Evolutionary conservation across 2,888 invertebrate genomes (phyloP), one percentile per base, ranked within the genome.

Genomic region (Rhamnusium bicolor): DNA sequence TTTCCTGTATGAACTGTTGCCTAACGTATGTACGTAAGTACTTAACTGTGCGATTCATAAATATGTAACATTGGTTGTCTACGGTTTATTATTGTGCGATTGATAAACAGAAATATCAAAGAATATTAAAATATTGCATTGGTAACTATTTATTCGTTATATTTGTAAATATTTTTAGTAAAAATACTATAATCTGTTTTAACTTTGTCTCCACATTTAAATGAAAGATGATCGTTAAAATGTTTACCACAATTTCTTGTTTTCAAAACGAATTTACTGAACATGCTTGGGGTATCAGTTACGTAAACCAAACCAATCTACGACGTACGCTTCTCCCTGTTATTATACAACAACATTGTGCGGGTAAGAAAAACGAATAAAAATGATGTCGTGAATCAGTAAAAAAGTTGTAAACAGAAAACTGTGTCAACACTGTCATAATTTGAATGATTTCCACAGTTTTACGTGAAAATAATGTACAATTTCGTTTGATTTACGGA

Each of bases 341-440:
- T n/a, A 53, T 19, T 16, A n/a, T 14, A 21, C 21, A 46, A 32
- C 16, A 16, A n/a, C 18, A 7, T 53, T 32, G 7, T 32, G 14
- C 12, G 29, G 51, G 71, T 32, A 60, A 66, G 60, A 71, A 69
- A 16, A 68, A 63, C 56, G 24, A 61, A 58, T 14, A 19, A 4
- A 32, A 47, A 27, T 14, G 16, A 49, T 71, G 71, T 76, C 67
- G 40, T 2, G 6, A 1, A 46, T 5, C 24, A 62, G 56, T 69
- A 71, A 69, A 76, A 75, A 73, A 72, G 71, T 69, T 71, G 76
- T 76, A 76, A 76, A 76, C 76, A 76, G 71, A 69, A 76, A 76
- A 73, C 66, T 76, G 70, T 73, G 76, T 76, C 76, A 76, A 67
- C 63, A 72, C 49, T 69, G 73, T 67, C 60, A 71, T 40, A 72